These are phyloP conservation scores for Atta cephalotes DNA, from an alignment of 1,140 invertebrate genomes.

Conservation along the genomic window DNA sequence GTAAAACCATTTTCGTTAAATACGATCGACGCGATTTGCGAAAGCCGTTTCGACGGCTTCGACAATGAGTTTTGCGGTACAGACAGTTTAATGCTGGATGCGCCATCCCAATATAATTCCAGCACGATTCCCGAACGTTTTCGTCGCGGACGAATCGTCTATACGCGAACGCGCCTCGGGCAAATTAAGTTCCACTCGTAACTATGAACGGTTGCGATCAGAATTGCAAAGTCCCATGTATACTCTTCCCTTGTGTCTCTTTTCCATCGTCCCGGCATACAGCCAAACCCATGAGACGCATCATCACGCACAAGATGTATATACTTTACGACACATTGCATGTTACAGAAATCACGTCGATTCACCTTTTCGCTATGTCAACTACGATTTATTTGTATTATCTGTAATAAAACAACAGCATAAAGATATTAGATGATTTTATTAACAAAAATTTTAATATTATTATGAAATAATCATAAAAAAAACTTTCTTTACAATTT, in stretches of 20 bases:
- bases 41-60: conserved; percentile 28
- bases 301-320: not conserved
- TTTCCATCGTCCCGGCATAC: not conserved
- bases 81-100: not conserved
- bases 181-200: conserved; percentile 68
- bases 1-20: conserved; percentile 59
- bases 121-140: conserved; percentile 48
- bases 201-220: conserved; percentile 59
- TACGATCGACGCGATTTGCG: conserved; percentile 39
- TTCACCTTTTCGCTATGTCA: not conserved
- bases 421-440: not conserved
- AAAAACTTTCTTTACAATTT: not conserved
- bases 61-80: conserved; percentile 34
- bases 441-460: not conserved
- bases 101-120: conserved; percentile 33
- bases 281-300: not conserved
- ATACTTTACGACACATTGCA: not conserved
- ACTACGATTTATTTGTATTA: not conserved
- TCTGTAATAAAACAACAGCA: not conserved
- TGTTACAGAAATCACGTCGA: not conserved
- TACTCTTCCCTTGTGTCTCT: not conserved
- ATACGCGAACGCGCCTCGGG: conserved; percentile 30
- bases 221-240: conserved; percentile 68
- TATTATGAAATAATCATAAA: not conserved
- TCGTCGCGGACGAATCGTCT: not conserved